Conservation (phyloP, 64 coral and sea anemone species). For the Stichodactyla mertensii region DNA sequence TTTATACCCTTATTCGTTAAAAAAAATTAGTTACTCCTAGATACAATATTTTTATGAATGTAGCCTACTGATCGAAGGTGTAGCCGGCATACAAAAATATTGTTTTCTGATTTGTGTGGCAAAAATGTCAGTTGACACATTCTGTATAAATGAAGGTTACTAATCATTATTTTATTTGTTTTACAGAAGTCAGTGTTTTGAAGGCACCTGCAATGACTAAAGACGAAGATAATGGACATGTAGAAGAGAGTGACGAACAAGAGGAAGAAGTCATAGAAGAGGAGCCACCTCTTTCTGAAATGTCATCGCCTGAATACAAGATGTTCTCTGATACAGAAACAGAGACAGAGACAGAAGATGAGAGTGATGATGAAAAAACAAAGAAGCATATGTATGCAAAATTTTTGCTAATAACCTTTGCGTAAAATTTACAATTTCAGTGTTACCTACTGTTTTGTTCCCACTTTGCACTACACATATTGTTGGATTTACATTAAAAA, state of each 20-base stretch:
- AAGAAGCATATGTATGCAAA: background rate
- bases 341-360: conserved; percentile 8
- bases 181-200: background rate
- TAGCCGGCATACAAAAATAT: too few relatives aligned
- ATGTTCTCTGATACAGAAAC: background rate
- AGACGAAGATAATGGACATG: background rate
- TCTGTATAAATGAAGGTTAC: background rate
- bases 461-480: background rate
- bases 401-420: background rate
- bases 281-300: background rate
- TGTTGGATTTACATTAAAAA: background rate
- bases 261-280: background rate
- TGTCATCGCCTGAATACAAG: background rate
- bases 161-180: background rate
- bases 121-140: too few relatives aligned
- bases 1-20: too few relatives aligned
- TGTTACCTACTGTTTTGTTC: background rate
- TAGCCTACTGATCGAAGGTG: too few relatives aligned
- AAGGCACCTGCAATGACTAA: background rate
- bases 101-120: too few relatives aligned
- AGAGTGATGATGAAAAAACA: background rate
- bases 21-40: too few relatives aligned
- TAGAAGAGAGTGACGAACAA: background rate
- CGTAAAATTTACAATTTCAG: background rate
- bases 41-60: too few relatives aligned